phyloP scores from a whole-genome alignment of 2,888 invertebrate genomes.

The Brenthis daphne region DNA sequence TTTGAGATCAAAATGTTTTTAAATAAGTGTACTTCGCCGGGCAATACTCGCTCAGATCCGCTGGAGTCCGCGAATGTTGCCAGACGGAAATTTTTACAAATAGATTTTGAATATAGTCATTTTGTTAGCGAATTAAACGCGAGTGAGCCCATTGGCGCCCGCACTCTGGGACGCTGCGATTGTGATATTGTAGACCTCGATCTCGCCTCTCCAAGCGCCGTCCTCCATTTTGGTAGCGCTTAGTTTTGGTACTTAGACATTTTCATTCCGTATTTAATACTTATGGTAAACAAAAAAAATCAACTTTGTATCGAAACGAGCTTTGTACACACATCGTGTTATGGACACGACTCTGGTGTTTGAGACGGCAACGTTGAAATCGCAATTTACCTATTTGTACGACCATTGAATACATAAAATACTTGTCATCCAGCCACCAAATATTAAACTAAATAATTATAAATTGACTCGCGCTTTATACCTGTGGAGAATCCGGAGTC shows the following conservation, averaged over 20 bases:
- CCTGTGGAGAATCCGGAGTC: not conserved
- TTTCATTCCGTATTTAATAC: slow-evolving; percentile 20
- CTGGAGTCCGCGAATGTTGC: no score
- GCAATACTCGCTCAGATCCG: no score
- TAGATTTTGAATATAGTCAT: no score
- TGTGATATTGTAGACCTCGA: slow-evolving; percentile 17
- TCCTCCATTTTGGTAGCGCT: slow-evolving; percentile 18
- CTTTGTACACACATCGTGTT: slow-evolving; percentile 13
- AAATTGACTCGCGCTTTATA: not conserved
- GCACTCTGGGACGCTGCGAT: not conserved
- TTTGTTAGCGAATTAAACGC: slow-evolving; percentile 13
- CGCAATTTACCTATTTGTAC: no score
- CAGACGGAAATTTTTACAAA: no score
- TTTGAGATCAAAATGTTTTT: slow-evolving; percentile 2
- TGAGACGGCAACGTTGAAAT: not conserved
- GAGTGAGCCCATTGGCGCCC: slow-evolving; percentile 17
- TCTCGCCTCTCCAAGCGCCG: slow-evolving; percentile 14
- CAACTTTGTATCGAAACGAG: not conserved
- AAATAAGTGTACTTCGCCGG: not conserved
- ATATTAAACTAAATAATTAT: no score
- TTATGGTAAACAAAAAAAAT: slow-evolving; percentile 1
- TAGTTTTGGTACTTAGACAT: not conserved
- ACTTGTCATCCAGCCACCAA: no score
- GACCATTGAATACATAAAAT: no score
- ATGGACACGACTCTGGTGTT: not conserved